Evolutionary conservation across 1,140 invertebrate genomes (phyloP).

Genomic region (Dendroctonus ponderosae): DNA sequence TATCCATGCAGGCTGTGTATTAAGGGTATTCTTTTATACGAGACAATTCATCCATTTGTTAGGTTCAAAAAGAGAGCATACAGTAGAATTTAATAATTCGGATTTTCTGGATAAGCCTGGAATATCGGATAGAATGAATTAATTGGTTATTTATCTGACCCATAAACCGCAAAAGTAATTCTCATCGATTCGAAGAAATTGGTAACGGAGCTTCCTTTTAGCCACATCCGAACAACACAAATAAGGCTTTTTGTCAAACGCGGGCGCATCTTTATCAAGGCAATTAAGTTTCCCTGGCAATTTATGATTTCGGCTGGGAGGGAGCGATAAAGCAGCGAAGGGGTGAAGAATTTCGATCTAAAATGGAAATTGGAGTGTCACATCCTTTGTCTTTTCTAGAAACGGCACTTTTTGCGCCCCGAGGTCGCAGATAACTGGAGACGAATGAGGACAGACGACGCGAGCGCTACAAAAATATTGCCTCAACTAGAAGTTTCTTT

Average conservation of each 20-base stretch:
- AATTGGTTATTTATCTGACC: too few relatives aligned
- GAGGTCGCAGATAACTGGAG: conserved; percentile 46
- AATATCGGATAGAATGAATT: too few relatives aligned
- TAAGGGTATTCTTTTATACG: too few relatives aligned
- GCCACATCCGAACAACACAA: conserved; percentile 25
- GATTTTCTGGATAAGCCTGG: too few relatives aligned
- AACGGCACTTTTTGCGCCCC: conserved; percentile 43
- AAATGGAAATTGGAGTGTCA: conserved; percentile 51
- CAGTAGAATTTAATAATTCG: neutral
- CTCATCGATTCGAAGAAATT: neutral
- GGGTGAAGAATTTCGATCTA: conserved; percentile 47
- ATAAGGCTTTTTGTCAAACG: conserved; percentile 29
- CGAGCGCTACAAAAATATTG: conserved; percentile 45
- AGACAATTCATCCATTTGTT: too few relatives aligned
- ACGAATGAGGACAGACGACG: conserved; percentile 44
- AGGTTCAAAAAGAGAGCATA: neutral
- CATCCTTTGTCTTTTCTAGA: conserved; percentile 49
- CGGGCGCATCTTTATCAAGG: conserved; percentile 27
- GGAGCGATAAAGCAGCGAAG: conserved; percentile 41
- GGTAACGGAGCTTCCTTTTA: neutral
- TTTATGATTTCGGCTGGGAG: conserved; percentile 39
- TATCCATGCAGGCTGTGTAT: too few relatives aligned
- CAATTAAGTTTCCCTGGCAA: conserved; percentile 30
- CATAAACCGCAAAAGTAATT: neutral
- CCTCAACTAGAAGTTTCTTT: conserved; percentile 43